Conservation (phyloP, 2,113 vertebrate genomes). For the Thymallus thymallus region DNA sequence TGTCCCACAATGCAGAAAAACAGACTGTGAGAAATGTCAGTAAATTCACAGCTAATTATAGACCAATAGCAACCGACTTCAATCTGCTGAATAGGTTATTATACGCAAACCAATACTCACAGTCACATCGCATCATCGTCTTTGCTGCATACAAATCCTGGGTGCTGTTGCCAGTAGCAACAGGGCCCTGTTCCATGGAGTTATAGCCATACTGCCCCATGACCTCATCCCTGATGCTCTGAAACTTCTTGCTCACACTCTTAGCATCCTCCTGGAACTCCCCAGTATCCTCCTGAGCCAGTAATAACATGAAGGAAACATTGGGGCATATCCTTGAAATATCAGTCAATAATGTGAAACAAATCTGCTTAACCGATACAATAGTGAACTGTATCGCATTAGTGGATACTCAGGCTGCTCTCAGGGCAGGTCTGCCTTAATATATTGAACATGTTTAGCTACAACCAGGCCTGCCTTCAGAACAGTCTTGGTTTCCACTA, state of each 20-base stretch:
- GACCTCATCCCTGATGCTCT: constrained; percentile 72
- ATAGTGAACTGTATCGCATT: not conserved
- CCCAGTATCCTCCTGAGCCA: constrained; percentile 52
- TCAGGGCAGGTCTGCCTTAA: no score
- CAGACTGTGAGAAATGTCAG: not conserved
- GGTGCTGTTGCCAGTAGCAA: constrained; percentile 54
- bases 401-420: no score
- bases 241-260: constrained; percentile 58
- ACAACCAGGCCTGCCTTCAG: no score
- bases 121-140: constrained; percentile 73
- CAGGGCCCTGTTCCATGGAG: constrained; percentile 2
- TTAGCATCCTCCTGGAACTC: constrained; percentile 40
- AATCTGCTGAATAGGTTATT: not conserved
- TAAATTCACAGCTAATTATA: not conserved
- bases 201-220: constrained; percentile 63
- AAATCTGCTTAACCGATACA: constrained; percentile 38
- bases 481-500: no score
- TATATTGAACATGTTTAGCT: no score
- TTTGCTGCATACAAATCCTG: constrained; percentile 73
- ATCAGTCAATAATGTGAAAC: not conserved
- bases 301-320: constrained; percentile 36
- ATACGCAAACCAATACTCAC: constrained; percentile 64
- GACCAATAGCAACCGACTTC: not conserved
- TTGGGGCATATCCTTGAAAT: not conserved
- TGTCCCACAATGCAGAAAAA: constrained; percentile 28